These are phyloP conservation scores for Nephrotoma guestfalica DNA, from an alignment of 2,888 invertebrate genomes.

Conservation along the genomic window DNA sequence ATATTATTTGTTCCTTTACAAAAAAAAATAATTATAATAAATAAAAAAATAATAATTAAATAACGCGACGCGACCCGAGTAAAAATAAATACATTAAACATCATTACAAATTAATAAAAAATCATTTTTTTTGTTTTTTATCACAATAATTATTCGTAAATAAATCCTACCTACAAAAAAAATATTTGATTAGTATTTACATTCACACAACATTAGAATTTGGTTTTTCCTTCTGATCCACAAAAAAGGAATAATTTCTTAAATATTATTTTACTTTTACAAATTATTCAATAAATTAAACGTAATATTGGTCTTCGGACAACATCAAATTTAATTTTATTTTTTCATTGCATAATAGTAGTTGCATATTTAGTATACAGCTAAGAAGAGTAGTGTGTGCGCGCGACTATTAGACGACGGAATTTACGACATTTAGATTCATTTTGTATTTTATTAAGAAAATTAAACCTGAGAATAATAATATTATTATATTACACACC, in stretches of 20 bases:
- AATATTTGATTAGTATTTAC: neutral
- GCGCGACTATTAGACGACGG: neutral
- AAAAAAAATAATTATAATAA: neutral
- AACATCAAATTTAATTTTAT: neutral
- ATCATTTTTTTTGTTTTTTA: neutral
- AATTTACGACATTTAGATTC: neutral
- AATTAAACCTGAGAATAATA: neutral
- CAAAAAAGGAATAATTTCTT: neutral
- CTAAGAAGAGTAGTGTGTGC: neutral
- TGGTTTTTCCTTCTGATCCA: neutral
- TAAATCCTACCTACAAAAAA: neutral
- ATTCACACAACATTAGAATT: neutral
- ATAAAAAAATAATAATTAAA: neutral
- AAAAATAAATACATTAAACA: neutral
- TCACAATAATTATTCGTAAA: neutral
- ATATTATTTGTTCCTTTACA: slow-evolving; percentile 5
- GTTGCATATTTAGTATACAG: too few species aligned
- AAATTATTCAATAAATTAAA: neutral
- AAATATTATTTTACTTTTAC: neutral
- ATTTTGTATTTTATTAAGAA: neutral
- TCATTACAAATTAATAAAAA: neutral
- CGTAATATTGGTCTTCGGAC: neutral
- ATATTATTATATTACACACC: neutral
- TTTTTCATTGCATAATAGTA: neutral
- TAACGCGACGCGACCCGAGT: slow-evolving; percentile 3